phyloP scores from a whole-genome alignment of 64 coral and sea anemone genomes.

The Pachyseris speciosa region DNA sequence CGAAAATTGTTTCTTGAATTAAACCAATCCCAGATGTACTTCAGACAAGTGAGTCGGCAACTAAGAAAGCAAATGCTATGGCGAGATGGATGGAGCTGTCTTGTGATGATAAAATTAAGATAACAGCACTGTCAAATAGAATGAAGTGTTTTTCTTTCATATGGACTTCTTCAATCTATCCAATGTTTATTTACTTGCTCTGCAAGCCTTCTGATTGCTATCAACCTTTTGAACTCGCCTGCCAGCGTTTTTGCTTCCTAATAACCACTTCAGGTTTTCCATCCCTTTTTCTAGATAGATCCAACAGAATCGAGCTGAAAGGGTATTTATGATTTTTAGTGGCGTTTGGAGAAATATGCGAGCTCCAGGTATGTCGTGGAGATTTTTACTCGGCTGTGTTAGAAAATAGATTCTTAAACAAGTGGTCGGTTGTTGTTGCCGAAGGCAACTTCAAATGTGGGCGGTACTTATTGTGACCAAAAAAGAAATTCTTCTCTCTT shows the following conservation, averaged over 20 bases:
- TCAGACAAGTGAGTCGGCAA: background rate
- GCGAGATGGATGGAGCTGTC: background rate
- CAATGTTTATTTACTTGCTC: slow-evolving; percentile 34
- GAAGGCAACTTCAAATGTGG: slow-evolving; percentile 8
- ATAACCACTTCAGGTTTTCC: background rate
- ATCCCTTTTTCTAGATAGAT: slow-evolving; percentile 3
- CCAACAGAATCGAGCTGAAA: background rate
- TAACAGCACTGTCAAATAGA: slow-evolving; percentile 44
- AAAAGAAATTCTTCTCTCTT: background rate
- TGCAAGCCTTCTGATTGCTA: slow-evolving; percentile 25
- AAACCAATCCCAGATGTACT: slow-evolving; percentile 27
- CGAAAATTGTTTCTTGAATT: background rate
- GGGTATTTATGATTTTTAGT: background rate
- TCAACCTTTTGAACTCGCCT: slow-evolving; percentile 62
- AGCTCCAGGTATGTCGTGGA: background rate
- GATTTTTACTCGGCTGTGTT: background rate
- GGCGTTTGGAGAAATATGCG: background rate
- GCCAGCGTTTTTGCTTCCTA: background rate
- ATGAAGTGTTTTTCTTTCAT: slow-evolving; percentile 44
- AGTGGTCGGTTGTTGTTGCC: slow-evolving; percentile 13
- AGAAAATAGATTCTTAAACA: slow-evolving; percentile 7
- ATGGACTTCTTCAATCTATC: slow-evolving; percentile 35
- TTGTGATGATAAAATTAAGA: slow-evolving; percentile 48
- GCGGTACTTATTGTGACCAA: background rate
- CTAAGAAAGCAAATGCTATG: background rate